phyloP scores from a whole-genome alignment of 2,888 invertebrate species.

The Polymixis flavicincta region DNA sequence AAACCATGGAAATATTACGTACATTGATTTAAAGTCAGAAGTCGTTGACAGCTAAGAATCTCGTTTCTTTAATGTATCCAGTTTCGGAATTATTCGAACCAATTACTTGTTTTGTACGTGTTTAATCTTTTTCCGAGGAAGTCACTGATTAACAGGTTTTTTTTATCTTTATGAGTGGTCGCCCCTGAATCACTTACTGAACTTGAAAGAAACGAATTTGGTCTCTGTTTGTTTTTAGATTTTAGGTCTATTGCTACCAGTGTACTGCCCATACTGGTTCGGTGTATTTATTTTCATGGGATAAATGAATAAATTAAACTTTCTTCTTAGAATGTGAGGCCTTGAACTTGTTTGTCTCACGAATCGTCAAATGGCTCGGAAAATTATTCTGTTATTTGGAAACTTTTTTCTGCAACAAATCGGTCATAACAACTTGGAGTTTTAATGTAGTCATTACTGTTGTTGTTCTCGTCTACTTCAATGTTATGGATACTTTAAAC shows the following conservation, averaged over 20 bases:
- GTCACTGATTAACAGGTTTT: conserved; percentile 83
- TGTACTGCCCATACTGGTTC: conserved; percentile 26
- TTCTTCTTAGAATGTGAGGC: conserved; percentile 42
- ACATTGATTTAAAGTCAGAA: conserved; percentile 60
- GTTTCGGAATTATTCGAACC: conserved; percentile 75
- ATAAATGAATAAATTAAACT: conserved; percentile 57
- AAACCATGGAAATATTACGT: conserved; percentile 54
- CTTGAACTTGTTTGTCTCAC: conserved; percentile 58
- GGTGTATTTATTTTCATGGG: conserved; percentile 29
- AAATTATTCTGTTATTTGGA: conserved; percentile 56
- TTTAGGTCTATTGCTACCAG: conserved; percentile 23
- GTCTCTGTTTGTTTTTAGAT: conserved; percentile 58
- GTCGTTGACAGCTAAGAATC: conserved; percentile 69
- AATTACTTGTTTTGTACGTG: conserved; percentile 78
- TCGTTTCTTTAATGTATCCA: conserved; percentile 76
- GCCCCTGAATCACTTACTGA: conserved; percentile 77
- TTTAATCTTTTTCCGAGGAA: conserved; percentile 82
- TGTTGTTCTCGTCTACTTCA: conserved; percentile 23
- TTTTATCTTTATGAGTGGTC: conserved; percentile 78
- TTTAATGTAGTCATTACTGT: conserved; percentile 28
- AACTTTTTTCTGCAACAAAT: conserved; percentile 51
- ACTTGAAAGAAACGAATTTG: conserved; percentile 65
- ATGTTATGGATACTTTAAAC: background rate
- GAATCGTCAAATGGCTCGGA: conserved; percentile 52
- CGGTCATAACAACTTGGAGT: conserved; percentile 24